phyloP scores from a whole-genome alignment of 2,113 vertebrate genomes.

The Verasper variegatus region DNA sequence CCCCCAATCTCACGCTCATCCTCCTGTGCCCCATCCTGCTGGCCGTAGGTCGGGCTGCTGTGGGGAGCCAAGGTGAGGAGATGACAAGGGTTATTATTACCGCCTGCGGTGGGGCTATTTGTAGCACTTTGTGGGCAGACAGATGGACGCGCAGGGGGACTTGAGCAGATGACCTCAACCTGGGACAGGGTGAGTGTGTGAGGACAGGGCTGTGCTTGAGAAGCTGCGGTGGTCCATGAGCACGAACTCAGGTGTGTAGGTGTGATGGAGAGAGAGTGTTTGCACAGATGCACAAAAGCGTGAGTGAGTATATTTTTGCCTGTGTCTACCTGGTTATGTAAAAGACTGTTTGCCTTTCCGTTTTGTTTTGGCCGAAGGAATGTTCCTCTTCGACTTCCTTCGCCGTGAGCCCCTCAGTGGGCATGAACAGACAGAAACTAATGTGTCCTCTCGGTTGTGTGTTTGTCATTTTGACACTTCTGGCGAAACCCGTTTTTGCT shows the following conservation, averaged over 20 bases:
- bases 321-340: conserved; percentile 40
- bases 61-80: conserved; percentile 76
- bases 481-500: not conserved
- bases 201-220: conserved; percentile 28
- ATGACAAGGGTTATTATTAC: no score
- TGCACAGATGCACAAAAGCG: conserved; percentile 38
- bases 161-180: conserved; percentile 57
- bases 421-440: conserved; percentile 35
- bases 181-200: conserved; percentile 35
- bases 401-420: not conserved
- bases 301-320: conserved; percentile 53
- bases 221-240: conserved; percentile 18
- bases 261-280: conserved; percentile 22
- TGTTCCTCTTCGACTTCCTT: conserved; percentile 20
- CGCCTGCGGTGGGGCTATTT: conserved; percentile 50
- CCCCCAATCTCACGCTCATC: conserved; percentile 54
- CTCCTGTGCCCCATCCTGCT: conserved; percentile 67
- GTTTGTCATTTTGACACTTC: conserved; percentile 36
- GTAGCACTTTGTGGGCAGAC: conserved; percentile 62
- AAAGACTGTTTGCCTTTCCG: conserved; percentile 60
- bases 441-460: conserved; percentile 21
- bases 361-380: conserved; percentile 39
- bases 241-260: conserved; percentile 43
- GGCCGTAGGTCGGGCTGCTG: conserved; percentile 35
- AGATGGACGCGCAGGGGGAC: conserved; percentile 25